Percentiles rank a stretch among this genome's conserved stretches.
Evolutionary conservation across 2,113 vertebrate genomes (phyloP).

Genomic region (Anolis sagrei): DNA sequence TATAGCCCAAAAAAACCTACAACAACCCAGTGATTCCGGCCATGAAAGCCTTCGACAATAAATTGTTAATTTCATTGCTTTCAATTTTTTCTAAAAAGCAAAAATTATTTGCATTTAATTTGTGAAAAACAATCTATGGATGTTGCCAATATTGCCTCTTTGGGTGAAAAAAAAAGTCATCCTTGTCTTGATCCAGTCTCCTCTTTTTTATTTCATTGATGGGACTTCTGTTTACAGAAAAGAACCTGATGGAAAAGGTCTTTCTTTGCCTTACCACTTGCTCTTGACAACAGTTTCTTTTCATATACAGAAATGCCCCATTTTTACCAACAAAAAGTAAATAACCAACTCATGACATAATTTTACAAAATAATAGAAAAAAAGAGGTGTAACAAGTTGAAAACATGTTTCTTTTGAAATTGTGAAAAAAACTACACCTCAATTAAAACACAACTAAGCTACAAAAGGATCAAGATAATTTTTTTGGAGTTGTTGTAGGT

Average conservation of each 20-base stretch:
- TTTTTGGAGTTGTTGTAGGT: no score
- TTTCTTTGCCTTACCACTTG: neutral
- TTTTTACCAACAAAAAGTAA: neutral
- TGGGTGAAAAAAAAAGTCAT: no score
- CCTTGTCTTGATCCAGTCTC: no score
- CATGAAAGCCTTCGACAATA: no score
- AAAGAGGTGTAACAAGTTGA: neutral
- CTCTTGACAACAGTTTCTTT: no score
- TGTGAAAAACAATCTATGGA: no score
- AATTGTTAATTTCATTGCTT: no score
- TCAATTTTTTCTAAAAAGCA: no score
- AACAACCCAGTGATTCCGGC: no score
- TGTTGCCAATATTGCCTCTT: no score
- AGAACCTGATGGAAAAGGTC: neutral
- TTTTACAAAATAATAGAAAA: neutral
- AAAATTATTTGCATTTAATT: no score
- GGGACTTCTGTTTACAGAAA: neutral
- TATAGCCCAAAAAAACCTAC: no score
- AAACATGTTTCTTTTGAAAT: neutral
- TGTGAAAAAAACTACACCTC: neutral
- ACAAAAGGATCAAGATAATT: neutral
- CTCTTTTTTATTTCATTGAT: neutral
- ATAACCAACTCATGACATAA: neutral
- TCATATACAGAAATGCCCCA: neutral
- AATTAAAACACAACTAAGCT: neutral